Conservation (phyloP, 1,140 invertebrate species). For the Hermatobates lingyangjiaoensis region DNA sequence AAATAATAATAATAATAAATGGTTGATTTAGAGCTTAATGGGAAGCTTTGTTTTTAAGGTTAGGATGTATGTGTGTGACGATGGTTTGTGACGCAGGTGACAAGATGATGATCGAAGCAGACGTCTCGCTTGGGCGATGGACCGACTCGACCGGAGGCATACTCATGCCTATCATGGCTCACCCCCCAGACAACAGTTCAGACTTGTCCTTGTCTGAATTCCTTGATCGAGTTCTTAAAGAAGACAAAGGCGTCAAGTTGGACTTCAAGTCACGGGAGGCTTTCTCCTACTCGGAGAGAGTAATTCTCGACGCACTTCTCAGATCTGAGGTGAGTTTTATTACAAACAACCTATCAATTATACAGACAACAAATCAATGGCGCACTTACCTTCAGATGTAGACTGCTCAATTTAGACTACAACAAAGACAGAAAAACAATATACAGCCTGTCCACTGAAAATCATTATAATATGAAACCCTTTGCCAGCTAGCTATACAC, state of each 20-base stretch:
- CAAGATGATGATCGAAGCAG: constrained; percentile 61
- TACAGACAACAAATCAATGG: no score
- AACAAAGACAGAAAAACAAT: no score
- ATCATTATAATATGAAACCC: no score
- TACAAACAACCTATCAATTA: no score
- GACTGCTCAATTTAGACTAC: no score
- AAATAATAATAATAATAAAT: background rate
- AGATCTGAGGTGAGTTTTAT: constrained; percentile 9
- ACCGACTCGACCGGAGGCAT: constrained; percentile 25
- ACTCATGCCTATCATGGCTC: constrained; percentile 62
- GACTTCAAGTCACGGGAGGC: constrained; percentile 72
- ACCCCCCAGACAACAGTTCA: constrained; percentile 50
- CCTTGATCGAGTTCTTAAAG: constrained; percentile 22
- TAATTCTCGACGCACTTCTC: constrained; percentile 9
- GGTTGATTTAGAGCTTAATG: background rate
- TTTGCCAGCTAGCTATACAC: no score
- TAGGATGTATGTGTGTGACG: no score
- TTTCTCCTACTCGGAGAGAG: constrained; percentile 29
- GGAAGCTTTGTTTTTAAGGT: background rate
- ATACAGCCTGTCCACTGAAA: no score
- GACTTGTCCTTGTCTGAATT: constrained; percentile 61
- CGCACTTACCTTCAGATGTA: no score
- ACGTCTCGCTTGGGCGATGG: constrained; percentile 50
- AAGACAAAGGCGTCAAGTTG: constrained; percentile 56
- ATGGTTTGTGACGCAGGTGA: no score